Conservation (phyloP, 2,113 vertebrate species). For the Cololabis saira region DNA sequence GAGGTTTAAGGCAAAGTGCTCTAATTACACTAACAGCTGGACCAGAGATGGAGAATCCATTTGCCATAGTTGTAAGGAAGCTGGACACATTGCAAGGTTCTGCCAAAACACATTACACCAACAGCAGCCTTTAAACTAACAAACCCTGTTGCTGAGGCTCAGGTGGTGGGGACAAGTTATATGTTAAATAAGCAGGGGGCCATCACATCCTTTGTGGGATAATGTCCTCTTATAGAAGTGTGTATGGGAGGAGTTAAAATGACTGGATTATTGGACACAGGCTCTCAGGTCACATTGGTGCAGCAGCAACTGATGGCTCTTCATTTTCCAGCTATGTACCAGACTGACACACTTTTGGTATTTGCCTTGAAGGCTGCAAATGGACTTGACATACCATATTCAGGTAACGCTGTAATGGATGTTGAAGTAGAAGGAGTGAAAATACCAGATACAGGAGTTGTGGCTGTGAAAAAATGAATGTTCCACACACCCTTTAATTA, state of each 20-base stretch:
- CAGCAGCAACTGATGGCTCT: neutral
- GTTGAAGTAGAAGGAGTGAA: neutral
- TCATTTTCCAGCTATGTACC: neutral
- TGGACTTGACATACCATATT: neutral
- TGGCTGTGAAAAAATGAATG: neutral
- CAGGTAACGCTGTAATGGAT: neutral
- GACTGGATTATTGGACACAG: neutral
- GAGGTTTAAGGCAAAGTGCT: neutral
- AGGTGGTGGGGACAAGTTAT: neutral
- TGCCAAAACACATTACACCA: neutral
- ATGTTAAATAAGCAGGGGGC: neutral
- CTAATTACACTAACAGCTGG: neutral
- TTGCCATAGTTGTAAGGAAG: neutral
- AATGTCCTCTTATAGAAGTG: neutral
- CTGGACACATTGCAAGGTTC: neutral
- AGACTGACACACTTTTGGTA: neutral
- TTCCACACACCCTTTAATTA: neutral
- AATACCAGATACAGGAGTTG: neutral
- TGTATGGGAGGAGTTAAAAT: neutral
- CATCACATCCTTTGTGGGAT: neutral
- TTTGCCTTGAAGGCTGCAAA: constrained; percentile 1
- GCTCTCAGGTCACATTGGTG: neutral
- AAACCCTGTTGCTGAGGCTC: neutral
- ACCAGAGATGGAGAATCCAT: neutral
- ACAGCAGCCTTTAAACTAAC: neutral